Evolutionary conservation across 2,113 vertebrate genomes (phyloP).

Genomic region (Dolichallabes microphthalmus): DNA sequence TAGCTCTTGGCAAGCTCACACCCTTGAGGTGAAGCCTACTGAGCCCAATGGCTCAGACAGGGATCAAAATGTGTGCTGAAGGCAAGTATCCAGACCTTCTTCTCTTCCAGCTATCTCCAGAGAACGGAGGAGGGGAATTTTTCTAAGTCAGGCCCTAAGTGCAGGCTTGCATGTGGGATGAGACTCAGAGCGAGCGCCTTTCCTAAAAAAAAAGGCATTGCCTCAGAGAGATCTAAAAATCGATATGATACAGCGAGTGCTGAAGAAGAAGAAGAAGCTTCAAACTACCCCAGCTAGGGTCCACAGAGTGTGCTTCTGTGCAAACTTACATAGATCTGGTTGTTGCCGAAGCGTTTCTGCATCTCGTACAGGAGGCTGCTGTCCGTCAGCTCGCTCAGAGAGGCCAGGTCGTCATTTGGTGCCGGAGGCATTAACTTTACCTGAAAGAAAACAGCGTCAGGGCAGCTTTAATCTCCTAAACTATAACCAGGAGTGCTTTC

Average conservation of each 20-base stretch:
- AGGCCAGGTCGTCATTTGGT: conserved; percentile 91
- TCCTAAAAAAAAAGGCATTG: conserved; percentile 18
- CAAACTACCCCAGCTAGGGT: background rate
- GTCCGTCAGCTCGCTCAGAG: conserved; percentile 89
- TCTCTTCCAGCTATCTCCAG: conserved; percentile 15
- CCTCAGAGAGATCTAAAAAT: conserved; percentile 8
- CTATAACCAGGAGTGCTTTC: background rate
- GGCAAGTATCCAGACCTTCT: conserved; percentile 31
- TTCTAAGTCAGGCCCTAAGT: conserved; percentile 23
- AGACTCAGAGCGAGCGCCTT: background rate
- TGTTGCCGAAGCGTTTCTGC: conserved; percentile 92
- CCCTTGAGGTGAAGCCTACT: conserved; percentile 10
- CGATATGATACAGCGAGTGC: conserved; percentile 18
- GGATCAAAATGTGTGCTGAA: conserved; percentile 39
- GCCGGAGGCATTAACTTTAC: conserved; percentile 91
- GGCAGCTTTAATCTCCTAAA: background rate
- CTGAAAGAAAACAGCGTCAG: conserved; percentile 65
- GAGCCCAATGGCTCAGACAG: conserved; percentile 43
- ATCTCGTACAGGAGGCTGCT: conserved; percentile 98
- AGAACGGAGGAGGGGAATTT: background rate
- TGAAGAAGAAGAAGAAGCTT: background rate
- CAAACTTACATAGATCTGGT: conserved; percentile 91
- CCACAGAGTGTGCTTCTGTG: background rate
- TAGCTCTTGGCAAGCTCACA: conserved; percentile 33
- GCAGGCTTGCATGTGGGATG: conserved; percentile 5